A percentile compares a stretch with the other conserved stretches of the same genome.
Conservation (phyloP, 2,113 vertebrate species). For the Silurus asotus region DNA sequence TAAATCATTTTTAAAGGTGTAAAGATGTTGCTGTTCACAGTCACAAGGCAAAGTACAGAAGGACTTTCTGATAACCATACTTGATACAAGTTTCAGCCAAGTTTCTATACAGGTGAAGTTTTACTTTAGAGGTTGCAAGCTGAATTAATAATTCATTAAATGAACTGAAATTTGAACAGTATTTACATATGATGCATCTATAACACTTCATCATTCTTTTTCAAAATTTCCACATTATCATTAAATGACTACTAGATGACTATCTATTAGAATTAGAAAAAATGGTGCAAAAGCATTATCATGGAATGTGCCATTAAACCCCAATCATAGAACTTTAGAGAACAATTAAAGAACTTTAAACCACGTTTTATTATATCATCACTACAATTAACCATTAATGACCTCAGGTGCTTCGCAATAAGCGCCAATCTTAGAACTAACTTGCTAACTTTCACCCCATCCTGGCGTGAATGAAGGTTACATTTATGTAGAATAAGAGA, state of each 20-base stretch:
- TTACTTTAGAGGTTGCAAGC: neutral
- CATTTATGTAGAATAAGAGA: slow-evolving; percentile 35
- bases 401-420: neutral
- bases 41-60: neutral
- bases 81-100: neutral
- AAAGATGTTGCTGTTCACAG: neutral
- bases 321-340: neutral
- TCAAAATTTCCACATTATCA: too few species aligned
- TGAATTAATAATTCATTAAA: neutral
- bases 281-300: neutral
- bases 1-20: neutral
- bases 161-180: neutral
- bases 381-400: neutral
- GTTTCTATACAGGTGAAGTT: neutral
- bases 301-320: neutral
- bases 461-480: slow-evolving; percentile 52
- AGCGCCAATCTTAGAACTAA: neutral
- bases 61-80: neutral
- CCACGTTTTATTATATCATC: too few species aligned
- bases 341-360: neutral
- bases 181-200: neutral
- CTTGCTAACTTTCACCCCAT: slow-evolving; percentile 25
- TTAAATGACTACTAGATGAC: too few species aligned
- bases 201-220: neutral
- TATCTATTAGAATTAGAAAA: neutral